phyloP scores from a whole-genome alignment of 2,888 invertebrate species.

The Euzophera pinguis region DNA sequence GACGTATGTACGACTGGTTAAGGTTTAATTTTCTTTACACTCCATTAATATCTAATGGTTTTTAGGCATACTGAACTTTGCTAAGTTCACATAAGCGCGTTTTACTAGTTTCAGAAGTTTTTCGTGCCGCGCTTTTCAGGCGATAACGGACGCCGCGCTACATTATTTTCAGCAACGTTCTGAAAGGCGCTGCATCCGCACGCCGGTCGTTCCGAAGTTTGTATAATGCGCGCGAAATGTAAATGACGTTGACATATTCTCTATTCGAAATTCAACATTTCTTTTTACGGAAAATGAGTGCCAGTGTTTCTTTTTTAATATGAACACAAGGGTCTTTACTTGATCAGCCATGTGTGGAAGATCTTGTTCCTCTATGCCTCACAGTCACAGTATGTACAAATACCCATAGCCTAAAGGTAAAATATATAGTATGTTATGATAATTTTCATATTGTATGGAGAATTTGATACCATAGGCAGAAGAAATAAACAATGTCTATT shows the following conservation, averaged over 20 bases:
- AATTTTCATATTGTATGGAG: too few species aligned
- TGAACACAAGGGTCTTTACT: too few species aligned
- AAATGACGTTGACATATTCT: slow-evolving; percentile 15
- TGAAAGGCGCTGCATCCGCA: slow-evolving; percentile 39
- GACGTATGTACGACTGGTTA: too few species aligned
- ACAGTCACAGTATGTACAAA: neutral
- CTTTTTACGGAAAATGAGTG: neutral
- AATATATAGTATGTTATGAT: too few species aligned
- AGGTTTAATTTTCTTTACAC: too few species aligned
- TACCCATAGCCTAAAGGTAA: too few species aligned
- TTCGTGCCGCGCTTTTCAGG: neutral
- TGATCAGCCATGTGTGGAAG: too few species aligned
- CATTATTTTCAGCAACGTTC: slow-evolving; percentile 41
- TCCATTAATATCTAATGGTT: too few species aligned
- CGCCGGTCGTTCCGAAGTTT: slow-evolving; percentile 45
- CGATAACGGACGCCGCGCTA: too few species aligned
- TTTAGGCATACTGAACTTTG: too few species aligned
- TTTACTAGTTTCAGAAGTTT: neutral
- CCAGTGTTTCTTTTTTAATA: neutral
- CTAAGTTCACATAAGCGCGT: slow-evolving; percentile 5
- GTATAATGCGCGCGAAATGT: slow-evolving; percentile 68
- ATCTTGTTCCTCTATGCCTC: too few species aligned
- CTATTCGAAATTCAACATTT: neutral
- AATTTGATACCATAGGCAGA: too few species aligned
- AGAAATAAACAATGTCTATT: slow-evolving; percentile 1